phyloP scores from a whole-genome alignment of 2,797 vertebrate genomes.

The Orestias chungarensis region DNA sequence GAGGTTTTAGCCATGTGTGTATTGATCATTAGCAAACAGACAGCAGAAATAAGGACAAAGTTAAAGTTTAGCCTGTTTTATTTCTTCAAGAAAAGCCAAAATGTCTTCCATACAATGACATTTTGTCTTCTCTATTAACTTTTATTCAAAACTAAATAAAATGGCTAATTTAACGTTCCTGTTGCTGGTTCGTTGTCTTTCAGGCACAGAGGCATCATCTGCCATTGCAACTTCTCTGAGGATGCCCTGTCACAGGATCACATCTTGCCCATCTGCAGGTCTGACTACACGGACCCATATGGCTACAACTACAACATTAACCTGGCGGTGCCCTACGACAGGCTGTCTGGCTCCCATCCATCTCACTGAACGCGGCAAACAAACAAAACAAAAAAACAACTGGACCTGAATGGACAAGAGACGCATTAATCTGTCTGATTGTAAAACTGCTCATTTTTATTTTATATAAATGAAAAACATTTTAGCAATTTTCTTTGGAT shows the following conservation, averaged over 20 bases:
- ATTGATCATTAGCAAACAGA: neutral
- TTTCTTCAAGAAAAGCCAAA: neutral
- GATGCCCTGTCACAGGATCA: constrained; percentile 82
- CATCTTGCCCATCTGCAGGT: constrained; percentile 90
- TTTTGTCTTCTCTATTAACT: neutral
- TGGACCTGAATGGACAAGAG: neutral
- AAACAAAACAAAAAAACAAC: too few species aligned
- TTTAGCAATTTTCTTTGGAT: neutral
- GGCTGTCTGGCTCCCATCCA: constrained; percentile 54
- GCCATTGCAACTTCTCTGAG: constrained; percentile 89
- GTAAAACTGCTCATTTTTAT: constrained; percentile 13
- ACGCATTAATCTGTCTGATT: constrained; percentile 24
- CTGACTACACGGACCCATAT: constrained; percentile 74
- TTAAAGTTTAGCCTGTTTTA: neutral
- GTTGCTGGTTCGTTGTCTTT: neutral
- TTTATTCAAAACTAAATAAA: neutral
- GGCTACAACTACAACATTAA: constrained; percentile 93
- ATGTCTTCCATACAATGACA: neutral
- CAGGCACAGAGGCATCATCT: constrained; percentile 90
- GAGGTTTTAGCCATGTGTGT: neutral
- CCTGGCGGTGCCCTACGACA: constrained; percentile 86
- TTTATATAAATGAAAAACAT: neutral
- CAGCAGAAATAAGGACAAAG: neutral
- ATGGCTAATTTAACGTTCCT: neutral
- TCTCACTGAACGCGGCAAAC: constrained; percentile 45